Conservation (phyloP, 2,797 vertebrate species). For the Decapterus maruadsi region DNA sequence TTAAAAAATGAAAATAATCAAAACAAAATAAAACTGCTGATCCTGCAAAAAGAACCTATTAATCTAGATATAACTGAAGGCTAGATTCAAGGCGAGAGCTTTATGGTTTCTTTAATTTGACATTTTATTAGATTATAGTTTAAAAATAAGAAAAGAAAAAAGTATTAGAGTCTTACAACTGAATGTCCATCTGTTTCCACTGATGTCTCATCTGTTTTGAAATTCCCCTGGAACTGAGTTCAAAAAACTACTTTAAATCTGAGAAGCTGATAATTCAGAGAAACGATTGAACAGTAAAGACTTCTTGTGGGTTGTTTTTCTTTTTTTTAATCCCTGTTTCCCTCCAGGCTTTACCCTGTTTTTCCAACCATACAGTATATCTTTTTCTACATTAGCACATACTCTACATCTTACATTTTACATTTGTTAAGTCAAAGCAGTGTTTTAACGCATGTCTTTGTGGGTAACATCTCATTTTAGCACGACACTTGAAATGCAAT, state of each 20-base stretch:
- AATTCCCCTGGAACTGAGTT: not conserved
- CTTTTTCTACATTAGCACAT: not conserved
- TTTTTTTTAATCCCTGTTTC: not conserved
- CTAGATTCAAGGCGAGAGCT: not conserved
- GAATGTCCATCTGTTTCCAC: not conserved
- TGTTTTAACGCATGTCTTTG: not conserved
- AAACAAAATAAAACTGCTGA: not conserved
- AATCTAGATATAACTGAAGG: not conserved
- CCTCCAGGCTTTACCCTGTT: not conserved
- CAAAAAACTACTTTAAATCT: not conserved
- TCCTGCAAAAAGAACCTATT: not conserved
- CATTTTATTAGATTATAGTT: not conserved
- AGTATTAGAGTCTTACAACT: not conserved
- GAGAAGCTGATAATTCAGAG: not conserved
- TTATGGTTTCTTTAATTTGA: not conserved
- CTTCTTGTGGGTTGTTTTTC: not conserved
- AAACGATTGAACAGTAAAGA: not conserved
- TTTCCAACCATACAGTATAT: not conserved
- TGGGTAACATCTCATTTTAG: slow-evolving; percentile 25
- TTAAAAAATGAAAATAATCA: not conserved
- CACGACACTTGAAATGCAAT: slow-evolving; percentile 14
- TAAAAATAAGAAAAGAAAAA: not conserved
- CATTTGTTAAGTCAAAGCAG: not conserved
- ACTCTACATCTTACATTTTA: not conserved
- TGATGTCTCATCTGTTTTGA: not conserved